Evolutionary conservation across 23 tunicate genomes (phyloP).

Genomic region (Halocynthia aurantium): DNA sequence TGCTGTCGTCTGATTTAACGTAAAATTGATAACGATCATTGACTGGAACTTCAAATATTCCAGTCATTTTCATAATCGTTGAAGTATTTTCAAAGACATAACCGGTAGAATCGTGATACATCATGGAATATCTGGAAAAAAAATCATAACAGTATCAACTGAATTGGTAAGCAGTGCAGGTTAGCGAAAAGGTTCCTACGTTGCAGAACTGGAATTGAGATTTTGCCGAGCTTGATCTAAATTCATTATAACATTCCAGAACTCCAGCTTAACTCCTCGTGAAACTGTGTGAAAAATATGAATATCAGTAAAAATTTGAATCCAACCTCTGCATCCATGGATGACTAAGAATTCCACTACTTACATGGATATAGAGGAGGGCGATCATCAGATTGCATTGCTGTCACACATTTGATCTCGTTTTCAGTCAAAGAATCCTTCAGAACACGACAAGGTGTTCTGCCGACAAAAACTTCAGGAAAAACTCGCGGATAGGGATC

Average conservation of each 20-base stretch:
- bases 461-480: slow-evolving; percentile 60
- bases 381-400: slow-evolving; percentile 20
- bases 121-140: not conserved
- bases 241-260: slow-evolving; percentile 6
- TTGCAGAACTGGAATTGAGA: not conserved
- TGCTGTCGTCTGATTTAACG: slow-evolving; percentile 30
- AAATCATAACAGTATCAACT: no score
- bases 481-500: slow-evolving; percentile 17
- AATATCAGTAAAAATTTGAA: not conserved
- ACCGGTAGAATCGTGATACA: slow-evolving; percentile 17
- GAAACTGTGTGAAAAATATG: slow-evolving; percentile 46
- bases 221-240: not conserved
- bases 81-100: not conserved
- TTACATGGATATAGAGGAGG: not conserved
- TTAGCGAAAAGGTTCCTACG: not conserved
- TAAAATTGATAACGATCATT: slow-evolving; percentile 32
- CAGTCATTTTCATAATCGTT: slow-evolving; percentile 26
- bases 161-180: no score
- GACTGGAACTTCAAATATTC: slow-evolving; percentile 38
- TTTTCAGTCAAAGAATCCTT: slow-evolving; percentile 30
- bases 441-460: slow-evolving; percentile 35
- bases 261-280: slow-evolving; percentile 50
- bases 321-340: no score
- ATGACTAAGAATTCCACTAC: no score
- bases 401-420: slow-evolving; percentile 57